Percentiles rank a stretch among this genome's conserved stretches.
Evolutionary conservation across 2,113 vertebrate species (phyloP).

Genomic region (Pelusios castaneus): DNA sequence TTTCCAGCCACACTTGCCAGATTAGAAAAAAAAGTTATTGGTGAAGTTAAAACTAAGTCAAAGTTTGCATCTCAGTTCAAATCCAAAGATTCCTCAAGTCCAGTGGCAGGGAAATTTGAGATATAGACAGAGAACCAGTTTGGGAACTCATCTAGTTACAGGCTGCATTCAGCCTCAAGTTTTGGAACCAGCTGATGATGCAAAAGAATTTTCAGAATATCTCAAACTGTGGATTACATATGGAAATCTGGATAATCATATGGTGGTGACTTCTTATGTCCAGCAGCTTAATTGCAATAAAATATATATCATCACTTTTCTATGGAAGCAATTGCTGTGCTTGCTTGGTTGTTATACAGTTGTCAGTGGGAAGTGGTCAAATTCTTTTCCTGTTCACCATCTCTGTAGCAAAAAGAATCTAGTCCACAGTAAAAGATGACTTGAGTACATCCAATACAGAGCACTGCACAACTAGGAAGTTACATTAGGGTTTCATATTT

Average conservation of each 20-base stretch:
- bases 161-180: not conserved
- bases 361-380: not conserved
- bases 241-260: not conserved
- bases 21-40: not conserved
- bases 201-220: not conserved
- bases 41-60: not conserved
- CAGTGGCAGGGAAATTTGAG: not conserved
- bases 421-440: not conserved
- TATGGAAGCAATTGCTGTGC: not conserved
- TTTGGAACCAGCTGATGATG: not conserved
- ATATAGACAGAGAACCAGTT: not conserved
- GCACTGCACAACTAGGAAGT: not conserved
- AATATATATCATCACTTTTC: not conserved
- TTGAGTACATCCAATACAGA: not conserved
- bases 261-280: not conserved
- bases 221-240: not conserved
- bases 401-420: not conserved
- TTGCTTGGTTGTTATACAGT: not conserved
- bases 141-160: not conserved
- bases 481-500: not conserved
- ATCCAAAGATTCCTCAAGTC: not conserved
- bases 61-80: not conserved
- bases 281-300: not conserved
- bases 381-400: not conserved
- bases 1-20: not conserved